Evolutionary conservation across 1,140 invertebrate genomes (phyloP), one percentile per base, ranked within the genome.

Genomic region (Lerema accius): DNA sequence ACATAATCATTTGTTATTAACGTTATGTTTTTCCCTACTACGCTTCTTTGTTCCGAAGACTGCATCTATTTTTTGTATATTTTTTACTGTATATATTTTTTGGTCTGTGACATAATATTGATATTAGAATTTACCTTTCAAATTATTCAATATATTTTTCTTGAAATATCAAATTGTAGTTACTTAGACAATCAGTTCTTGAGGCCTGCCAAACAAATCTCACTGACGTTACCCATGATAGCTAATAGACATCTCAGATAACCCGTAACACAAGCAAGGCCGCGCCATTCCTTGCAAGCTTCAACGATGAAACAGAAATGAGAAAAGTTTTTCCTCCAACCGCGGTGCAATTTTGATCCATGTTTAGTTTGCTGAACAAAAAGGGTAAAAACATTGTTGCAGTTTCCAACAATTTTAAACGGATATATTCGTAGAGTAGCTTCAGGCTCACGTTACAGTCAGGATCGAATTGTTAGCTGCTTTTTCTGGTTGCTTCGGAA

Each of bases 301-400:
- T 37, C 35, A 11, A 11, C 35, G 64, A 64, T 69, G 66, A 64
- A 69, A 64, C 56, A 56, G 13, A 58, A 68, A 68, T 68, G 61
- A 68, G 61, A 68, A 63, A 68, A 68, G 35, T 68, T 68, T 68
- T 61, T 61, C 58, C 45, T 28, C 37, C 61, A 46, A 69, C 61
- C 16, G 23, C 16, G 45, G 7, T 23, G 45, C 45, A 17, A 48
- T 48, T 23, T 48, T 48, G 45, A 23, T 48, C 35, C 35, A 37
- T 37, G 35, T 37, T 37, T 37, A 37, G 35, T 37, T 37, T 37
- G 35, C n/a, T 11, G 10, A 37, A 37, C 35, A 37, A 37, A 37
- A 37, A 37, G 35, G 35, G 10, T 37, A 11, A 37, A 37, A 37
- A 37, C 35, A 37, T 37, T 37, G 35, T 37, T 11, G 35, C 35